phyloP scores from a whole-genome alignment of 1,140 invertebrate species.

The Thrips palmi region DNA sequence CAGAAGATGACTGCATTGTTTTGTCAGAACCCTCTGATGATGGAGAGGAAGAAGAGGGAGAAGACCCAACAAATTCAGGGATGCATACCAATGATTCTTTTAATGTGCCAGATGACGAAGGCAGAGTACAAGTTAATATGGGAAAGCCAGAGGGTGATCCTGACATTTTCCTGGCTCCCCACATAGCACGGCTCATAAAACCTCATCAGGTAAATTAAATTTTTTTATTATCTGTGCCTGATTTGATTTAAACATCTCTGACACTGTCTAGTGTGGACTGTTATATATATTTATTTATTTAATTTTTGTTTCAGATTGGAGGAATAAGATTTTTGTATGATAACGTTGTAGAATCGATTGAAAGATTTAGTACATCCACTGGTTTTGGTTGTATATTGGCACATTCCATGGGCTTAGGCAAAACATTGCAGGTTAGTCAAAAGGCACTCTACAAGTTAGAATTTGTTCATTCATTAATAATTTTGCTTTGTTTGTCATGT shows the following conservation, averaged over 20 bases:
- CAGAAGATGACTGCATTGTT: conserved; percentile 68
- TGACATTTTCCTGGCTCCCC: conserved; percentile 84
- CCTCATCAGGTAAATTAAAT: conserved; percentile 57
- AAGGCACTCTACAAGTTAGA: too few species aligned
- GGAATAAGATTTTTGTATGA: conserved; percentile 92
- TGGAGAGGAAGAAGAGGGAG: conserved; percentile 37
- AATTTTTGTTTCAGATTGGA: conserved; percentile 51
- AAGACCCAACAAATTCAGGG: conserved; percentile 44
- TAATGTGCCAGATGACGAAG: conserved; percentile 80
- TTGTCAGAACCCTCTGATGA: conserved; percentile 40
- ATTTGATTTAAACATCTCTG: neutral
- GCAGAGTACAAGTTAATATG: conserved; percentile 84
- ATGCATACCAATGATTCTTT: conserved; percentile 81
- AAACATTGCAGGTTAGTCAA: conserved; percentile 78
- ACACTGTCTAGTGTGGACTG: neutral
- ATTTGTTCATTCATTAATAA: conserved; percentile 8
- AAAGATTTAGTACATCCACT: conserved; percentile 68
- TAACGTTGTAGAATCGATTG: conserved; percentile 85
- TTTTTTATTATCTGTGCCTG: neutral
- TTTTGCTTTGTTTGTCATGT: neutral
- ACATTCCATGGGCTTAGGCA: conserved; percentile 98
- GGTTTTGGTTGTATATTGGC: conserved; percentile 96
- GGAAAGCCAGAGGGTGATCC: conserved; percentile 85
- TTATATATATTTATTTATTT: conserved; percentile 7
- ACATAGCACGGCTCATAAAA: conserved; percentile 84